Evolutionary conservation across 2,797 vertebrate species (phyloP).

Genomic region (Selene dorsalis): DNA sequence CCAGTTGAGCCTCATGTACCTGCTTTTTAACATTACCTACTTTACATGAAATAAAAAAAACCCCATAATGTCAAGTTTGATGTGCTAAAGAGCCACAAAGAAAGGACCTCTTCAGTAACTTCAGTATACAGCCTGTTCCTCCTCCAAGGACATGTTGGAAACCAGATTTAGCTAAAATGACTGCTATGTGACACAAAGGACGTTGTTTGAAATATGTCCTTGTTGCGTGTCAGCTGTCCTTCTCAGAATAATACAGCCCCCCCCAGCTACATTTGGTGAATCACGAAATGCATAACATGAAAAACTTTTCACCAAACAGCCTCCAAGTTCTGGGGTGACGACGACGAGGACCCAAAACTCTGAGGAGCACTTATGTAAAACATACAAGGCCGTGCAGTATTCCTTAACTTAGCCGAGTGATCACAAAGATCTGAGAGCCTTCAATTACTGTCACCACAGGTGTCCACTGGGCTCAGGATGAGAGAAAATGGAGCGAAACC

Average conservation of each 20-base stretch:
- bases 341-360: slow-evolving; percentile 8
- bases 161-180: slow-evolving; percentile 2
- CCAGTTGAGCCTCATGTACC: no score
- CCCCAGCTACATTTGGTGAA: slow-evolving; percentile 3
- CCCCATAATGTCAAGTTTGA: not conserved
- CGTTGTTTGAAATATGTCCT: slow-evolving; percentile 29
- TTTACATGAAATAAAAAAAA: not conserved
- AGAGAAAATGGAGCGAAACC: slow-evolving; percentile 65
- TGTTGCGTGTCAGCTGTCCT: slow-evolving; percentile 12
- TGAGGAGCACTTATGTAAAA: slow-evolving; percentile 34
- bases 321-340: not conserved
- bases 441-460: slow-evolving; percentile 72
- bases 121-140: not conserved
- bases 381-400: slow-evolving; percentile 7
- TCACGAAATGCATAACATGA: slow-evolving; percentile 13
- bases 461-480: slow-evolving; percentile 58
- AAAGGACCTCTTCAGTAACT: not conserved
- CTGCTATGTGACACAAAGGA: slow-evolving; percentile 23
- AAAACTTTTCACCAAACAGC: not conserved
- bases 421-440: slow-evolving; percentile 65
- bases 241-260: slow-evolving; percentile 33
- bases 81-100: slow-evolving; percentile 12
- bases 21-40: not conserved
- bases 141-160: slow-evolving; percentile 9
- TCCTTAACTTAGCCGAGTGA: slow-evolving; percentile 43